Base-by-base conservation (phyloP, 2,797 vertebrate species). In the Bucorvus abyssinicus region DNA sequence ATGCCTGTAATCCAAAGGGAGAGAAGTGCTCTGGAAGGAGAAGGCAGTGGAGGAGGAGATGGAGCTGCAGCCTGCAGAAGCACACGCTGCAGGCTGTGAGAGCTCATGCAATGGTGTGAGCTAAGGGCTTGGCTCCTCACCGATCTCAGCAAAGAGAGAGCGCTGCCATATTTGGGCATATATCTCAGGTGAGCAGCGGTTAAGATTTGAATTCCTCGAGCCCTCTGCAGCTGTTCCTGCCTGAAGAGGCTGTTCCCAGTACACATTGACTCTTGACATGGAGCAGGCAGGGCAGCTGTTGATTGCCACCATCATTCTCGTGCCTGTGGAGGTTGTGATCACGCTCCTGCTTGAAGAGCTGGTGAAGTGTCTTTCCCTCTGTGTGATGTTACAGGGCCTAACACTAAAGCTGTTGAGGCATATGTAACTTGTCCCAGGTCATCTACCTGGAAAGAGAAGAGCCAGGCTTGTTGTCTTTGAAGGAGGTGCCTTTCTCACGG, bases 361-460 rank as follows among this genome's bases (percentile, higher is more conserved):
- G 29, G 40, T 78, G 67, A 71, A 75, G 29, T 44, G 50, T 26
- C 19, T 90, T 88, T 81, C 18, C 32, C 6, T 44, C 69, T 22
- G n/a, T 67, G 44, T 69, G 91, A 57, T 38, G 20, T 55, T 87
- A 42, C 50, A 32, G 34, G 12, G 52, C 75, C 55, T 50, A 60
- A 64, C 12, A 12, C 27, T 59, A 29, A 9, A 34, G 61, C 47
- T 84, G 61, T 56, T 90, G 69, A 91, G 60, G 83, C 36, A 11
- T 38, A 78, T 44, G 44, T 50, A 68, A 64, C 81, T 84, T 95
- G 80, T 96, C 91, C 88, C 36, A 74, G 91, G 93, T 95, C 91
- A 80, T 70, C 92, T 94, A 23, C 91, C 86, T 95, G 95, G 92
- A 95, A 96, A 94, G 93, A 95, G 90, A 89, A 75, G 69, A 97